These are phyloP conservation scores for Heliothis peltigera DNA, from an alignment of 2,888 invertebrate species.

Conservation along the genomic window DNA sequence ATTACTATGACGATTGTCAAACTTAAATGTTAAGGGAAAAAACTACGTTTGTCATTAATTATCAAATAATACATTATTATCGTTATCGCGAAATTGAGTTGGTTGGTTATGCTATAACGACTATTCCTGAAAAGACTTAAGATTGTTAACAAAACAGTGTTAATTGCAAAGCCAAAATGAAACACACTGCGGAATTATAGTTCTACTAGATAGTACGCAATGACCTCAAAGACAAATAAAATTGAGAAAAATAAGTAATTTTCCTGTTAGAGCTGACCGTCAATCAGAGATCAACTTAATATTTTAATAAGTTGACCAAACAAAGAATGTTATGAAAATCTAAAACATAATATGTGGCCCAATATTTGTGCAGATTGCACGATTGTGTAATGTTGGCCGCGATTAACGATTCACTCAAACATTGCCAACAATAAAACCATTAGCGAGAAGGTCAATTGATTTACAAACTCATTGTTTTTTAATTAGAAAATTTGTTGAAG, in stretches of 20 bases:
- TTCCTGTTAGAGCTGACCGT: constrained; percentile 23
- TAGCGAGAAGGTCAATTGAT: constrained; percentile 54
- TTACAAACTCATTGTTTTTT: constrained; percentile 44
- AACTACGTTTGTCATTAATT: too few relatives aligned
- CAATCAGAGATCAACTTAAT: constrained; percentile 39
- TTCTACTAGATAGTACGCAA: neutral
- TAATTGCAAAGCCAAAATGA: too few relatives aligned
- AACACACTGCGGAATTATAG: too few relatives aligned
- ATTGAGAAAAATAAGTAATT: neutral
- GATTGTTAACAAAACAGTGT: too few relatives aligned
- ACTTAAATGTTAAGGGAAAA: too few relatives aligned
- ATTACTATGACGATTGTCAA: too few relatives aligned
- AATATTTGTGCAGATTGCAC: constrained; percentile 50
- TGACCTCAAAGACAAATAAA: constrained; percentile 1
- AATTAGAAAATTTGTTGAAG: constrained; percentile 10
- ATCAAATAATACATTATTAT: too few relatives aligned
- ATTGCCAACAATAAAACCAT: constrained; percentile 52
- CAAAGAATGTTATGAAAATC: constrained; percentile 41
- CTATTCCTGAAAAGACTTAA: too few relatives aligned
- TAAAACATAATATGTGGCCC: constrained; percentile 15
- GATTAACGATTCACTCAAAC: constrained; percentile 38
- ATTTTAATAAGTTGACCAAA: constrained; percentile 34
- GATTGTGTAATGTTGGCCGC: constrained; percentile 13
- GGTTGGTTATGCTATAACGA: too few relatives aligned
- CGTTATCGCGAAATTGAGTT: too few relatives aligned